Evolutionary conservation across 2,113 vertebrate genomes (phyloP), one percentile per base, ranked within the genome.

Genomic region (Heterotilapia buettikoferi): DNA sequence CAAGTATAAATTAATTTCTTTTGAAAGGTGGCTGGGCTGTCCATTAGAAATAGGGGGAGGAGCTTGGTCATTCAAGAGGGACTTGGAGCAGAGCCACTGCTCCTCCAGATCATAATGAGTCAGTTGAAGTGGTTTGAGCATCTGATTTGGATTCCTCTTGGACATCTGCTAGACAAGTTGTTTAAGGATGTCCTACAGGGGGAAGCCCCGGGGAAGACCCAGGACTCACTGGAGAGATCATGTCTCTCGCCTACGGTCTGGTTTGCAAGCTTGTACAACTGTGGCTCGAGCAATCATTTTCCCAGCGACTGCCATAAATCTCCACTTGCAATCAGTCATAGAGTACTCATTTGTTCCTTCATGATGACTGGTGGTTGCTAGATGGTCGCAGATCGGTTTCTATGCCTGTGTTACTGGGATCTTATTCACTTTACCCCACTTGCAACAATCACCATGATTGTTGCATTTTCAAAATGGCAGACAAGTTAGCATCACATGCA

Each of bases 181-280:
- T 63, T 36, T 63, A 36, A 31, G 31, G 31, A 36, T 63, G 18
- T 63, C 59, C 59, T 63, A 12, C 18, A 36, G 6, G 59, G 59
- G 31, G 52, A 54, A 11, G 52, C 10, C 52, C 52, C 5, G 10
- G 52, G n/a, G 9, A 63, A 63, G 9, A 0, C 59, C 31, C 59
- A 36, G 31, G 31, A 63, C 16, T 5, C 31, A 36, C 29, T 33
- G 29, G 59, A 63, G 2, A 61, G 29, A 61, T 7, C 2, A 33
- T 63, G 59, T 33, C 9, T 36, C 2, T 11, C 2, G 2, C 59
- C 31, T 1, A 0, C 5, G 0, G 0, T 63, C 29, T 33, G 29
- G 59, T 33, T 33, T 63, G 29, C 3, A 63, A 33, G 29, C 29
- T 18, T 19, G 16, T 31, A 1, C 0, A 33, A 63, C 9, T 63